These are phyloP conservation scores for Gobionotothen gibberifrons DNA, from an alignment of 2,797 vertebrate species.

Conservation along the genomic window DNA sequence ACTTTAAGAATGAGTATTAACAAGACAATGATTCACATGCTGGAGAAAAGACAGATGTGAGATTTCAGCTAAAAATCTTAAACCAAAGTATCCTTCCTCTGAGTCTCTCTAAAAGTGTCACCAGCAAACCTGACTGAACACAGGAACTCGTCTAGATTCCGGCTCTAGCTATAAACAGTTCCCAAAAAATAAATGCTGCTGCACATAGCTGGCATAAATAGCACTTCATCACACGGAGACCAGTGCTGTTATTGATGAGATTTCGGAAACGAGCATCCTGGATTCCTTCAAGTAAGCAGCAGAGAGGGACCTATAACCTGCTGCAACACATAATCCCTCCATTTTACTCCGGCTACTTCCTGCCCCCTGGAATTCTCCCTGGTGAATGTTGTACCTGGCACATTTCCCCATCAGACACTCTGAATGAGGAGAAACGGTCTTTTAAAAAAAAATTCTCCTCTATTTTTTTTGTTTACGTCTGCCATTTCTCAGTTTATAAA, in stretches of 20 bases:
- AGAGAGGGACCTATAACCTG: constrained; percentile 64
- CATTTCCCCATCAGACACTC: constrained; percentile 43
- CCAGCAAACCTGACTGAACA: constrained; percentile 2
- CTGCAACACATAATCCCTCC: constrained; percentile 64
- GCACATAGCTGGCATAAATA: constrained; percentile 63
- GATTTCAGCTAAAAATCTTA: background rate
- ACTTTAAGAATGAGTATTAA: constrained; percentile 35
- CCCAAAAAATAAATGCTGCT: constrained; percentile 8
- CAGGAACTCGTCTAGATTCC: constrained; percentile 53
- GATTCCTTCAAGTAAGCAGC: constrained; percentile 60
- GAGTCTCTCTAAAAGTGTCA: constrained; percentile 44
- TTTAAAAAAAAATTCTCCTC: too few relatives aligned
- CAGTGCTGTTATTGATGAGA: constrained; percentile 61
- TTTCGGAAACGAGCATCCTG: constrained; percentile 63
- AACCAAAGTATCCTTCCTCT: constrained; percentile 29
- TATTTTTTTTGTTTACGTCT: background rate
- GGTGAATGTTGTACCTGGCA: constrained; percentile 45
- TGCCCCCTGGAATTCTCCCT: constrained; percentile 35
- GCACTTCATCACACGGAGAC: constrained; percentile 69
- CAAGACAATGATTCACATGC: constrained; percentile 10
- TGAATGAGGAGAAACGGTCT: constrained; percentile 3
- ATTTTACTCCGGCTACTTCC: constrained; percentile 56
- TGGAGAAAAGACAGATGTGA: background rate
- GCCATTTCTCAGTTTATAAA: background rate
- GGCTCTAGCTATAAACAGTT: constrained; percentile 61